A percentile compares a stretch with the other conserved stretches of the same genome.
Conservation (phyloP, 1,140 invertebrate genomes). For the Cydia amplana region DNA sequence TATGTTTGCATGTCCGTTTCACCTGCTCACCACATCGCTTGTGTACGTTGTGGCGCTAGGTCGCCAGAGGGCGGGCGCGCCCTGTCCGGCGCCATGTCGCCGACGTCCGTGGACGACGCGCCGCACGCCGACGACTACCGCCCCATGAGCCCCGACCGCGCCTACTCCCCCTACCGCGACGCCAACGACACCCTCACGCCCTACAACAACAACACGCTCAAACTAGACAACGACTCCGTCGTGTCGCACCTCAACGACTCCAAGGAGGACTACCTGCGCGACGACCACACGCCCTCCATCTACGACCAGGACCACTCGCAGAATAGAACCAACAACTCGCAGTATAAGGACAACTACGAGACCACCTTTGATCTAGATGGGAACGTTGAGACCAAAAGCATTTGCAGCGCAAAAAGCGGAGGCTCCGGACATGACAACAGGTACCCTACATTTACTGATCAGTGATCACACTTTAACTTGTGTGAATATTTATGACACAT, state of each 20-base stretch:
- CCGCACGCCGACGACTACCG: slow-evolving; percentile 65
- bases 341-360: slow-evolving; percentile 86
- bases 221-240: slow-evolving; percentile 74
- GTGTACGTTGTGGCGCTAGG: slow-evolving; percentile 60
- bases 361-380: slow-evolving; percentile 91
- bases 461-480: neutral
- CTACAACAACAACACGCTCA: slow-evolving; percentile 76
- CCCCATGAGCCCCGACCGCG: slow-evolving; percentile 69
- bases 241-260: slow-evolving; percentile 71
- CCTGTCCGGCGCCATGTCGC: slow-evolving; percentile 69
- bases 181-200: slow-evolving; percentile 55
- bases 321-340: slow-evolving; percentile 55
- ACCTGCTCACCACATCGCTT: slow-evolving; percentile 75
- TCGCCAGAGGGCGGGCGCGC: slow-evolving; percentile 60
- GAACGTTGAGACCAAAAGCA: slow-evolving; percentile 88
- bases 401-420: slow-evolving; percentile 82
- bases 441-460: slow-evolving; percentile 60
- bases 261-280: slow-evolving; percentile 67
- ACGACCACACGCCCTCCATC: slow-evolving; percentile 62
- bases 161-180: slow-evolving; percentile 59
- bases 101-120: slow-evolving; percentile 58
- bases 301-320: slow-evolving; percentile 60
- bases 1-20: slow-evolving; percentile 74
- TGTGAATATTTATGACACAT: neutral
- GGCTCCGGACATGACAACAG: slow-evolving; percentile 85